Evolutionary conservation across 2,113 vertebrate genomes (phyloP).

Genomic region (Archocentrus centrarchus): DNA sequence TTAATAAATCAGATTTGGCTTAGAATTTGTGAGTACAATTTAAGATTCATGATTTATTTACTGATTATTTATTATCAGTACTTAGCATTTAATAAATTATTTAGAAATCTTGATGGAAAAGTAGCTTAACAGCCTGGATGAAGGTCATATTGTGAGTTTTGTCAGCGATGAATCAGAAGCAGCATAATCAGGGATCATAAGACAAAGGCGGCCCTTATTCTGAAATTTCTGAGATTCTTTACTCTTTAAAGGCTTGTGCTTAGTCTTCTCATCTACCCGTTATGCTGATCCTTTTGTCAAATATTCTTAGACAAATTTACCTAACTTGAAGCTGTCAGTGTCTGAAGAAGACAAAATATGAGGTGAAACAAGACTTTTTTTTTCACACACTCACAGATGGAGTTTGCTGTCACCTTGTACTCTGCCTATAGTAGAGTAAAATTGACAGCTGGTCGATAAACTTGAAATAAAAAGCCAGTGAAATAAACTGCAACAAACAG

Average conservation of each 20-base stretch:
- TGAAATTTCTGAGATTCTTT: background rate
- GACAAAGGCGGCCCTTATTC: background rate
- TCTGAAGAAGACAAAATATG: background rate
- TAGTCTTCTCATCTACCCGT: background rate
- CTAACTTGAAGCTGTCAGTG: background rate
- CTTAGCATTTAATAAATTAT: slow-evolving; percentile 42
- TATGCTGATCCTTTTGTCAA: background rate
- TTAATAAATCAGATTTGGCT: slow-evolving; percentile 43
- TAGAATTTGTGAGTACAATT: slow-evolving; percentile 42
- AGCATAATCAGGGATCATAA: background rate
- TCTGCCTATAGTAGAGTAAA: slow-evolving; percentile 57
- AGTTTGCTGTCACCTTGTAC: slow-evolving; percentile 51
- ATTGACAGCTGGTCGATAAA: slow-evolving; percentile 63
- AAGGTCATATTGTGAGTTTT: slow-evolving; percentile 3
- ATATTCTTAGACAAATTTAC: background rate
- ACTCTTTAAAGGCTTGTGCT: background rate
- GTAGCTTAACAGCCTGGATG: background rate
- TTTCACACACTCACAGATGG: slow-evolving; percentile 43
- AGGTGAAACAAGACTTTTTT: background rate
- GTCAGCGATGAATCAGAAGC: background rate
- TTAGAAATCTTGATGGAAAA: background rate
- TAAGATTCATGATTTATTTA: slow-evolving; percentile 57
- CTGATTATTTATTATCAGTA: slow-evolving; percentile 23
- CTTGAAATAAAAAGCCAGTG: slow-evolving; percentile 46
- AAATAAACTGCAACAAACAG: slow-evolving; percentile 42